Evolutionary conservation across 1,140 invertebrate genomes (phyloP).

Genomic region (Archivesica marissinica): DNA sequence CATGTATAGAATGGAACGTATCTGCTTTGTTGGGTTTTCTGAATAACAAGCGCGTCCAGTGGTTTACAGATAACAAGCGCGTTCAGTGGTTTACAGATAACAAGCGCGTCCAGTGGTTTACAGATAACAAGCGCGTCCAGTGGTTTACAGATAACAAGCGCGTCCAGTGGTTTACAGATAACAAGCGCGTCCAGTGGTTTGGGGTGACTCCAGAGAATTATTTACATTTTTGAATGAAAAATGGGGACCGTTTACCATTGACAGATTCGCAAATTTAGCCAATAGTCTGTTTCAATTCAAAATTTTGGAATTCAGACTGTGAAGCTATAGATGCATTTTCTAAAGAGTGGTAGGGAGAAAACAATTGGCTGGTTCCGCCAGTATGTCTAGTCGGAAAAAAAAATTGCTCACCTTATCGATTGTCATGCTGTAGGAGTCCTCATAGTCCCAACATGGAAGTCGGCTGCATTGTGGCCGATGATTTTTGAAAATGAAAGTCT

Average conservation of each 20-base stretch:
- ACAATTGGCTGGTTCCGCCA: conserved; percentile 48
- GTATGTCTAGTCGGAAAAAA: neutral
- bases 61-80: conserved; percentile 26
- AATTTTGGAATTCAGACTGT: conserved; percentile 31
- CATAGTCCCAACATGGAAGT: conserved; percentile 37
- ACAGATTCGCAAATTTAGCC: conserved; percentile 9
- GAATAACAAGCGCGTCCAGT: neutral
- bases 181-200: conserved; percentile 17
- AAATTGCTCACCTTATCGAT: neutral
- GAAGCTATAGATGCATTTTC: conserved; percentile 13
- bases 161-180: conserved; percentile 46
- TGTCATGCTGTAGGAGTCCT: conserved; percentile 12
- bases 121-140: conserved; percentile 8
- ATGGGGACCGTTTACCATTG: conserved; percentile 26
- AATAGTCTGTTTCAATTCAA: conserved; percentile 22
- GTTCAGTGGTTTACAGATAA: neutral
- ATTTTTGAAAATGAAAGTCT: neutral
- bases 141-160: neutral
- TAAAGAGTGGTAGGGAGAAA: neutral
- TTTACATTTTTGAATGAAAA: conserved; percentile 1
- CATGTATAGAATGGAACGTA: neutral
- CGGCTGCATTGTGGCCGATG: conserved; percentile 43
- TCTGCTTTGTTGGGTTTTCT: neutral
- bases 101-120: conserved; percentile 27
- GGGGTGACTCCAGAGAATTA: neutral